A percentile compares a stretch with the other conserved stretches of the same genome.
phyloP scores from a whole-genome alignment of 1,140 invertebrate genomes.

The Chelonus insularis region DNA sequence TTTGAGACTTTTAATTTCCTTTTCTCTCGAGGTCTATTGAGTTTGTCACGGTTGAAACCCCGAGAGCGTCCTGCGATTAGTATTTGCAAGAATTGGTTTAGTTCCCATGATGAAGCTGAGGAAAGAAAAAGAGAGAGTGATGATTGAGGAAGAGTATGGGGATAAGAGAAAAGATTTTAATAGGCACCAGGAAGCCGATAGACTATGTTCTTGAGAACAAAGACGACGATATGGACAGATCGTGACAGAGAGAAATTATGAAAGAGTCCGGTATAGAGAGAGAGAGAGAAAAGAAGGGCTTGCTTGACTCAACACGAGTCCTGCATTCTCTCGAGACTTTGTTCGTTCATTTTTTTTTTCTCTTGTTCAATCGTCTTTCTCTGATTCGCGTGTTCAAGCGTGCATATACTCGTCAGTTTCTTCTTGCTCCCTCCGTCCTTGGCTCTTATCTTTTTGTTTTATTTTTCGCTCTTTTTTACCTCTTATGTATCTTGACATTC shows the following conservation, averaged over 20 bases:
- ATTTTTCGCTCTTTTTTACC: background rate
- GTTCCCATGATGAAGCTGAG: background rate
- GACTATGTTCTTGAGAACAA: conserved; percentile 26
- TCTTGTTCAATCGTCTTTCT: background rate
- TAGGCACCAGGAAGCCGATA: conserved; percentile 34
- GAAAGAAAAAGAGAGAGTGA: background rate
- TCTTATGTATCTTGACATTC: background rate
- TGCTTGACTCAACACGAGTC: conserved; percentile 7
- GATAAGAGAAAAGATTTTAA: conserved; percentile 22
- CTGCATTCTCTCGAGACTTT: conserved; percentile 11
- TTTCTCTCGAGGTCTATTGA: conserved; percentile 16
- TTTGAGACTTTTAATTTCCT: background rate
- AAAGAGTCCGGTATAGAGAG: conserved; percentile 6
- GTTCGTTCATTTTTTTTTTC: background rate
- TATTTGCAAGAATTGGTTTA: conserved; percentile 16
- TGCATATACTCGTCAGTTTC: conserved; percentile 10
- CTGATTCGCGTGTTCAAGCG: conserved; percentile 8
- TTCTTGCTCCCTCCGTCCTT: background rate
- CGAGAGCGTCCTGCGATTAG: conserved; percentile 20
- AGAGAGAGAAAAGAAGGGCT: conserved; percentile 4
- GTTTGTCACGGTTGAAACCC: conserved; percentile 9
- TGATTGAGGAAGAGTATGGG: conserved; percentile 6
- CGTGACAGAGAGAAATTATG: conserved; percentile 36
- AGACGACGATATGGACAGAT: conserved; percentile 32
- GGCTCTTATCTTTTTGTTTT: conserved; percentile 14